A percentile compares a stretch with the other conserved stretches of the same genome.
Evolutionary conservation across 2,888 invertebrate species (phyloP).

Genomic region (Scaptomyza parva): DNA sequence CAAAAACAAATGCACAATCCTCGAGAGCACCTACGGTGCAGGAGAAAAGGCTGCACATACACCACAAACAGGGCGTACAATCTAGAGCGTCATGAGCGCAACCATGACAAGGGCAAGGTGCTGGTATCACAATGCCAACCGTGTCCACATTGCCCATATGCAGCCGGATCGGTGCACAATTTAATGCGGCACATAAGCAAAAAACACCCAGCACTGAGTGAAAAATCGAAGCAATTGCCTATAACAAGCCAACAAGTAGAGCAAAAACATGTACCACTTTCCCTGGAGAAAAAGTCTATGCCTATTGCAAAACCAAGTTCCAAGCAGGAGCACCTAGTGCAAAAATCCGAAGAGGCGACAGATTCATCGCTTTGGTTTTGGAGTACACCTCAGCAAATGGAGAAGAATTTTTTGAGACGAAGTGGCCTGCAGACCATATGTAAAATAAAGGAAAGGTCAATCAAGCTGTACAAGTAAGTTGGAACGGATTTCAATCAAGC

Average conservation of each 20-base stretch:
- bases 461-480: constrained; percentile 44
- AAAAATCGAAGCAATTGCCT: constrained; percentile 14
- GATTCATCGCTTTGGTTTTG: constrained; percentile 41
- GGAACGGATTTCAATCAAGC: not conserved
- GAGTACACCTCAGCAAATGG: constrained; percentile 40
- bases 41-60: constrained; percentile 43
- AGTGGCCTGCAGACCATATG: constrained; percentile 22
- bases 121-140: constrained; percentile 51
- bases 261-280: not conserved
- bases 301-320: not conserved
- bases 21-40: constrained; percentile 48
- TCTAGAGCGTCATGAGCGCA: constrained; percentile 48
- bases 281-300: not conserved
- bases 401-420: constrained; percentile 38
- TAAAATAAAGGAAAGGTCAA: constrained; percentile 18
- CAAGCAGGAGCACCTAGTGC: not conserved
- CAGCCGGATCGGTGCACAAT: constrained; percentile 53
- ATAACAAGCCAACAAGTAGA: not conserved
- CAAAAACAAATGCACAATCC: constrained; percentile 34
- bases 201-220: constrained; percentile 31
- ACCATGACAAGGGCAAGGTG: constrained; percentile 49
- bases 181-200: constrained; percentile 48
- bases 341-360: not conserved
- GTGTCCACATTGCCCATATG: constrained; percentile 51
- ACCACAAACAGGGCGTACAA: constrained; percentile 55